Base-by-base conservation (phyloP, 2,888 invertebrate genomes). In the Scaptomyza caliginosa region DNA sequence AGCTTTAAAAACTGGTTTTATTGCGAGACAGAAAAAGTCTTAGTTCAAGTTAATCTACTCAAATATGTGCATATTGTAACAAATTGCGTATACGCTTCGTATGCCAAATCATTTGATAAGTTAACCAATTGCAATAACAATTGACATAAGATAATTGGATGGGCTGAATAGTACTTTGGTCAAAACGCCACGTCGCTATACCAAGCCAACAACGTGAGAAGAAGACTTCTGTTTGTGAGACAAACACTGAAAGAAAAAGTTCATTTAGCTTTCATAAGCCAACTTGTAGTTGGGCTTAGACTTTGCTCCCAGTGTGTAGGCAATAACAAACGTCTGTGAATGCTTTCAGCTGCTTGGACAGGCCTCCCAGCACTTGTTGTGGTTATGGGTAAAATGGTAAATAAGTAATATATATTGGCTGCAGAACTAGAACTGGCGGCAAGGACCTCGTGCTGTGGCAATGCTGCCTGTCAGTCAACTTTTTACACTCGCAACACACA, bases 381-480 rank as follows among this genome's bases (percentile, higher is more conserved):
- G 36, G 2, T 6, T 10, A 34, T 6, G 5, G 3, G n/a, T n/a
- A 24, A 36, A 42, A 43, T 21, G 4, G 5, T 3, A 13, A 57
- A 48, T 72, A 50, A 54, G 72, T 66, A 66, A 66, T 50, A 66
- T 8, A 69, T 54, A 7, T 16, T 13, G 16, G 23, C 13, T 21
- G 8, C 16, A 24, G 4, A 26, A 13, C 26, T 26, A n/a, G n/a
- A n/a, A n/a, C 5, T 13, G 13, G 32, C 10, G 32, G 21, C 32
- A 46, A 34, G 46, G 32, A 46, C 32, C 4, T 32, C 8, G 30
- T 4, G 3, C n/a, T n/a, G 19, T n/a, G 24, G 5, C 24, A 36
- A 10, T 26, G 39, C 24, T 13, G 16, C 6, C 56, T 34, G 39
- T 55, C 56, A 52, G 23, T 40, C 63, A 28, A 21, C 10, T 6